Conservation (phyloP, 2,888 invertebrate genomes). For the Artemia sinica region DNA sequence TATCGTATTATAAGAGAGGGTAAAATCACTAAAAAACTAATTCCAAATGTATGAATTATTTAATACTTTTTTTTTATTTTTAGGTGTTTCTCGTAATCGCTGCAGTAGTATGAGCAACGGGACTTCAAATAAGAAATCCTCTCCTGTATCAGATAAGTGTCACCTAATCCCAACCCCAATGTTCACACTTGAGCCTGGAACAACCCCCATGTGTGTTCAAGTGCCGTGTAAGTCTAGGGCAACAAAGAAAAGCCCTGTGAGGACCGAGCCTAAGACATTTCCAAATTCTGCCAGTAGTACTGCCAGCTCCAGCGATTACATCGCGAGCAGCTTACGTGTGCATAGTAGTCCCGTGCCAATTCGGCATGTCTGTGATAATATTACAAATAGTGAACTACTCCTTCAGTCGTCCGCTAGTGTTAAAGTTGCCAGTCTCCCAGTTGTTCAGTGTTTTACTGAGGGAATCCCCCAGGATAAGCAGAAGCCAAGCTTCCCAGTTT, state of each 20-base stretch:
- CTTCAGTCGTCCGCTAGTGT: conserved; percentile 11
- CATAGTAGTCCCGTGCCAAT: conserved; percentile 9
- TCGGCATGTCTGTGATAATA: conserved; percentile 11
- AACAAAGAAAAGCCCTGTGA: conserved; percentile 6
- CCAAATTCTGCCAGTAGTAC: conserved; percentile 13
- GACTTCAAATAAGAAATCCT: background rate
- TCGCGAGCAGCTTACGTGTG: conserved; percentile 11
- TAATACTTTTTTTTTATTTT: too few relatives aligned
- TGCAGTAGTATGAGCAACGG: conserved; percentile 8
- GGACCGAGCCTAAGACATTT: background rate
- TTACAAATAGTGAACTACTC: background rate
- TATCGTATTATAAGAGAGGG: too few relatives aligned
- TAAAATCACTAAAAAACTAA: too few relatives aligned
- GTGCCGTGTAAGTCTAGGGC: conserved; percentile 14
- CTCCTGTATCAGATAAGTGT: background rate
- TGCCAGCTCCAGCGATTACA: background rate
- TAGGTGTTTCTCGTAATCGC: conserved; percentile 1
- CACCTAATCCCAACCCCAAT: conserved; percentile 9
- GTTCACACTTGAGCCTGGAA: background rate
- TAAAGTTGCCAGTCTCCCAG: conserved; percentile 13
- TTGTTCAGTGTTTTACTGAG: conserved; percentile 12
- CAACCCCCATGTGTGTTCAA: conserved; percentile 10
- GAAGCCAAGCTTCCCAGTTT: too few relatives aligned
- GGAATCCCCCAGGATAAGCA: background rate
- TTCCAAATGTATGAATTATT: too few relatives aligned